phyloP scores from a whole-genome alignment of 1,140 invertebrate species.

The Dinothrombium tinctorium region DNA sequence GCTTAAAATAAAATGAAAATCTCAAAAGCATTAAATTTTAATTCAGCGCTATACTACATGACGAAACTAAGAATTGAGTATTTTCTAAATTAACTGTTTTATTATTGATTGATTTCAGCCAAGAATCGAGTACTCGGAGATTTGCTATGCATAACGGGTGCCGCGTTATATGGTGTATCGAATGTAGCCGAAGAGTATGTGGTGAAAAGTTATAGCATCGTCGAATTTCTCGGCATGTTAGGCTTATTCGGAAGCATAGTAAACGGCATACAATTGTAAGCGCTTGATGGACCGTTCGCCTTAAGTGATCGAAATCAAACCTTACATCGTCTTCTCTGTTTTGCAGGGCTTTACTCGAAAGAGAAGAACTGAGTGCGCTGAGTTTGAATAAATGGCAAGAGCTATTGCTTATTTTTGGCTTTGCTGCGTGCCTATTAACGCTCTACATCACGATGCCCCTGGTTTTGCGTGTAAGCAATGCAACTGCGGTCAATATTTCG shows the following conservation, averaged over 20 bases:
- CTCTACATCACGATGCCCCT: constrained; percentile 51
- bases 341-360: constrained; percentile 29
- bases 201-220: constrained; percentile 42
- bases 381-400: constrained; percentile 14
- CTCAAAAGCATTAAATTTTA: too few species aligned
- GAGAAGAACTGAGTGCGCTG: constrained; percentile 20
- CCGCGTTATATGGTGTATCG: constrained; percentile 50
- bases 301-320: too few species aligned
- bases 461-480: constrained; percentile 50
- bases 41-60: too few species aligned
- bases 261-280: constrained; percentile 51
- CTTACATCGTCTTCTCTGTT: too few species aligned
- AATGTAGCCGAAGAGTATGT: constrained; percentile 61
- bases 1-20: too few species aligned
- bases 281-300: too few species aligned
- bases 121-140: constrained; percentile 55
- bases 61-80: constrained; percentile 16
- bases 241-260: constrained; percentile 56
- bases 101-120: constrained; percentile 26
- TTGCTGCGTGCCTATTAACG: constrained; percentile 38
- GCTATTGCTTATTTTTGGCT: constrained; percentile 31
- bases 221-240: constrained; percentile 61
- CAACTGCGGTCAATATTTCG: constrained; percentile 53
- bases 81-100: too few species aligned
- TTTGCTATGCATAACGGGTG: constrained; percentile 53